Evolutionary conservation across 2,888 invertebrate species (phyloP), one percentile per base, ranked within the genome.

Genomic region (Monoplex corrugatus): DNA sequence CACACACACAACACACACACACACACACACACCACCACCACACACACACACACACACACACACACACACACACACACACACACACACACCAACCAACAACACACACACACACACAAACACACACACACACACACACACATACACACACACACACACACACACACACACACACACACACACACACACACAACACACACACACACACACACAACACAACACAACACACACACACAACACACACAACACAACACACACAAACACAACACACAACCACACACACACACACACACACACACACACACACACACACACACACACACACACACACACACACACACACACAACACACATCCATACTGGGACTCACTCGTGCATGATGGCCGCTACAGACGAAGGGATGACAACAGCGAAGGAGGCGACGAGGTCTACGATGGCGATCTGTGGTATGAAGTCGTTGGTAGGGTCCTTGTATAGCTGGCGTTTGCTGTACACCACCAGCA

Each of bases 381-480:
- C 50, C 19, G 86, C 80, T 8, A 86, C 89, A n/a, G 86, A 57
- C 2, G 86, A 40, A 5, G 89, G 89, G 32, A 89, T 43, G 44
- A 89, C 43, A n/a, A 89, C 82, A 32, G 75, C 75, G 43, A 86
- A 32, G 45, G 86, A 89, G n/a, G 89, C 89, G n/a, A 63, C 35
- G 63, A 89, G 86, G 45, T 89, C 89, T 0, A 89, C 68, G 35
- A 89, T 28, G 82, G 86, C 75, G 43, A 89, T 80, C 82, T 89
- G 89, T 2, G 86, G 72, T 13, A 89, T 80, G 57, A 86, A 86
- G 43, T 43, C 80, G 40, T 82, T 86, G 57, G 78, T 86, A 38
- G 86, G 63, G 45, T 86, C 80, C 63, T 86, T 80, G 86, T 86
- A 57, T 38, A 86, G 80, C 63, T 23, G 28, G 16, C 78, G 38